Evolutionary conservation across 2,113 vertebrate species (phyloP).

Genomic region (Butorides virescens): DNA sequence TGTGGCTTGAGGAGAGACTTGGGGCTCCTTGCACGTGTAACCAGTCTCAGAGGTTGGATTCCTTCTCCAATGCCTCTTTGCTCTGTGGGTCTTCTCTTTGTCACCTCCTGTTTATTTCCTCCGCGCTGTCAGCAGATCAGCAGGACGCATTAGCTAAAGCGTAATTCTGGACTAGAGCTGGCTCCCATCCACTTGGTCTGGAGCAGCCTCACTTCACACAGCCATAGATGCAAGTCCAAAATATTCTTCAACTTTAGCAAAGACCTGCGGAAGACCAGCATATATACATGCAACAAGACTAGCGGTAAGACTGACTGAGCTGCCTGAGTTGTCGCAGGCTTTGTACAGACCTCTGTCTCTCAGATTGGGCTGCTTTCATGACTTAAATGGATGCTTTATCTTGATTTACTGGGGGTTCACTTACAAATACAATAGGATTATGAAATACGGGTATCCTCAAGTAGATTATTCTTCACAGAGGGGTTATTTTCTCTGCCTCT

Average conservation of each 20-base stretch:
- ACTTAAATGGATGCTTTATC: neutral
- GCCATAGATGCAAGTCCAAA: neutral
- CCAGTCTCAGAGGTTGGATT: neutral
- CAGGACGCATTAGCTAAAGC: conserved; percentile 12
- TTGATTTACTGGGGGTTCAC: neutral
- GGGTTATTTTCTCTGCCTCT: neutral
- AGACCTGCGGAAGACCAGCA: neutral
- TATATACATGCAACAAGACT: neutral
- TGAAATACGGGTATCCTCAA: neutral
- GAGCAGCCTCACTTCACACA: conserved; percentile 2
- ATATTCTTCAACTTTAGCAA: neutral
- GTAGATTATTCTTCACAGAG: neutral
- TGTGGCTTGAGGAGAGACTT: neutral
- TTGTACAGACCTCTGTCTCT: neutral
- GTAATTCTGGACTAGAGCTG: conserved; percentile 6
- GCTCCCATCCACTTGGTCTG: neutral
- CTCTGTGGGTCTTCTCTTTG: conserved; percentile 44
- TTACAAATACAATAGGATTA: neutral
- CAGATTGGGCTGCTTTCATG: neutral
- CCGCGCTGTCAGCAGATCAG: conserved; percentile 54
- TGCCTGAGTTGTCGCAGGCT: neutral
- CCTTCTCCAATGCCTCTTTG: neutral
- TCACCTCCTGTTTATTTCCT: conserved; percentile 50
- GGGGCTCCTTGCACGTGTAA: neutral
- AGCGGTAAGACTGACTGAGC: neutral